Base-by-base conservation (phyloP, 2,888 invertebrate species). In the Mamestra brassicae region DNA sequence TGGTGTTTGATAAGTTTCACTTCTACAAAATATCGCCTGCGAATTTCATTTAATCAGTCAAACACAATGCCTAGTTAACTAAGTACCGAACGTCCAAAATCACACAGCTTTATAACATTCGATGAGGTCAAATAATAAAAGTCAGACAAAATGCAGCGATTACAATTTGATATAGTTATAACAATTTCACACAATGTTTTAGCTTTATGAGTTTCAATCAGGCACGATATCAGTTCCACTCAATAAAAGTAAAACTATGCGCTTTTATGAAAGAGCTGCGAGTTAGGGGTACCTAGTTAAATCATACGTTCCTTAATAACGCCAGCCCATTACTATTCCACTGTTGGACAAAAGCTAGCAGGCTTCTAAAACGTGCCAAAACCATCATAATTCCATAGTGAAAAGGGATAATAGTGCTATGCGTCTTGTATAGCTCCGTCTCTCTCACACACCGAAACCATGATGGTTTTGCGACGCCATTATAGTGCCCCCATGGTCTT, bases 161-260 rank as follows among this genome's bases (percentile, higher is more conserved):
- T 17, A 13, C 42, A 38, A 38, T 38, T 47, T 36, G 13, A 36
- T 26, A 10, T 63, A 8, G 34, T 8, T 63, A 42, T 47, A 47
- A 47, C 47, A 11, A 47, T 11, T 47, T 47, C 13, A 47, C 10
- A 13, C 47, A 3, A 52, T 52, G 7, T 52, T 17, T 52, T 52
- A 7, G 7, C 52, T 17, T 52, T 6, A 42, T 34, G 42, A 69
- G 17, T 70, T 70, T 70, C 15, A 42, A 69, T 52, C n/a, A 71
- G 15, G 54, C n/a, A 45, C 36, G 8, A 55, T 11, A 4, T 55
- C 2, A 55, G 45, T 69, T 71, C n/a, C 54, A 45, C 54, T 71
- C n/a, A 55, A 36, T 45, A 45, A 70, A 42, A 13, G 6, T 42
- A 3, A 4, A 38, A 45, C n/a, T 7, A 26, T 6, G 47, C 10